Evolutionary conservation across 37 sponge, comb jelly and placozoan species (phyloP), one percentile per base, ranked within the genome.

Genomic region (Haliclona indistincta): DNA sequence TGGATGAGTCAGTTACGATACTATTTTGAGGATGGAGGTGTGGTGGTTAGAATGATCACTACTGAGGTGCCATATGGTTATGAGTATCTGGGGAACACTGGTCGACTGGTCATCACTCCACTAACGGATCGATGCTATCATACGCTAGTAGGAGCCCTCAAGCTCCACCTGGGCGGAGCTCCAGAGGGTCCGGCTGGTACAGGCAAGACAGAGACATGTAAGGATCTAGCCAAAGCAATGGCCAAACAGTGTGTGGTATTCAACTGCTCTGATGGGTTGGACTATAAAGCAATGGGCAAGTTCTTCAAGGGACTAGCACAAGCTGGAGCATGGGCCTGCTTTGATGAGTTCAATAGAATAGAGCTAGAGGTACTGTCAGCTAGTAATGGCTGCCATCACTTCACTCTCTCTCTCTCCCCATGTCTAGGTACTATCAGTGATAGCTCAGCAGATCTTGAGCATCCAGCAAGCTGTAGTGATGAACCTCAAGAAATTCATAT

Each of bases 191-290:
- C 99, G 22, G 99, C 99, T 61, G 99, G 99, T 25, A 58, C 60
- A 25, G 60, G 60, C 7, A 98, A 98, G 72, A 98, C 99, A 4
- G 99, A 98, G 73, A 98, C 99, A 0, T 92, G 93, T 62, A 98
- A 98, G 53, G 98, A 97, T 75, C 65, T 97, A 63, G 98, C 98
- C 43, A 97, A 97, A 81, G 98, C 98, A n/a, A 95, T 97, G n/a
- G 98, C 98, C 51, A 97, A 97, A 61, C 98, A 96, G 90, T 97
- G 98, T 89, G 98, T 97, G 40, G 98, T 97, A 65, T 97, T 97
- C 90, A 97, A 97, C 88, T 97, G 98, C 73, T 97, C 98, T 26
- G 98, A 97, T 91, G 98, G 98, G 1, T 88, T 97, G 76, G 98
- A 97, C 78, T 97, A 85, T 80, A 94, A 97, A 70, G 98, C 98